phyloP scores from a whole-genome alignment of 2,888 invertebrate genomes.

The Hofmannophila pseudospretella region DNA sequence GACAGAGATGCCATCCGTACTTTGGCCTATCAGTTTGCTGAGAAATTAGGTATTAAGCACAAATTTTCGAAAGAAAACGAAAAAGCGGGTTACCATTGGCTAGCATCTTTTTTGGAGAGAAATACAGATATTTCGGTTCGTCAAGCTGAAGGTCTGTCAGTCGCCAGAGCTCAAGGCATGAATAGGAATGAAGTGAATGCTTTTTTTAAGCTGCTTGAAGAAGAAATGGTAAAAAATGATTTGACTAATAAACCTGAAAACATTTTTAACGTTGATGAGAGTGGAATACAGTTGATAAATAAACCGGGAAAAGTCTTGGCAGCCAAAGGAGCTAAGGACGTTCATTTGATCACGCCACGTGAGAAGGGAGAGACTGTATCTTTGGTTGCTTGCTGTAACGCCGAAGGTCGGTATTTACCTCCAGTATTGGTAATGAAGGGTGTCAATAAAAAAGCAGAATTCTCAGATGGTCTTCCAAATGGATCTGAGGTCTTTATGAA shows the following conservation, averaged over 20 bases:
- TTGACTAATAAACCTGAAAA: constrained; percentile 15
- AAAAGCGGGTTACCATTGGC: no score
- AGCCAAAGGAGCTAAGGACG: constrained; percentile 25
- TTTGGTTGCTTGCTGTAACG: constrained; percentile 7
- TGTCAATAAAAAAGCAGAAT: constrained; percentile 14
- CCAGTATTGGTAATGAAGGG: constrained; percentile 5
- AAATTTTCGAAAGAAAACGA: no score
- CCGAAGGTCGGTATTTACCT: constrained; percentile 2
- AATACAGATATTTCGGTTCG: no score
- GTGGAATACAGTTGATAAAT: constrained; percentile 11
- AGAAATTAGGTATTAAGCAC: no score
- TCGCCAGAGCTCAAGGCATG: no score
- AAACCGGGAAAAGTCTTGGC: constrained; percentile 15
- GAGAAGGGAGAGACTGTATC: constrained; percentile 9
- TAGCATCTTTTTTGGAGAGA: no score
- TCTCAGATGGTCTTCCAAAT: constrained; percentile 12
- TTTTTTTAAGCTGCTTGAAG: no score
- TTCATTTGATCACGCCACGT: constrained; percentile 5
- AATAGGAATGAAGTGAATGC: no score
- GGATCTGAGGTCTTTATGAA: constrained; percentile 16
- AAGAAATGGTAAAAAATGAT: no score
- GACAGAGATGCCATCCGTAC: no score
- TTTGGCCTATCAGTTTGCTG: no score
- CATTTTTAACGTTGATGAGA: constrained; percentile 7
- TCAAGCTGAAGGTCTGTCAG: no score